A percentile compares a stretch with the other conserved stretches of the same genome.
Conservation (phyloP, 2,113 vertebrate species). For the Hemiscyllium ocellatum region DNA sequence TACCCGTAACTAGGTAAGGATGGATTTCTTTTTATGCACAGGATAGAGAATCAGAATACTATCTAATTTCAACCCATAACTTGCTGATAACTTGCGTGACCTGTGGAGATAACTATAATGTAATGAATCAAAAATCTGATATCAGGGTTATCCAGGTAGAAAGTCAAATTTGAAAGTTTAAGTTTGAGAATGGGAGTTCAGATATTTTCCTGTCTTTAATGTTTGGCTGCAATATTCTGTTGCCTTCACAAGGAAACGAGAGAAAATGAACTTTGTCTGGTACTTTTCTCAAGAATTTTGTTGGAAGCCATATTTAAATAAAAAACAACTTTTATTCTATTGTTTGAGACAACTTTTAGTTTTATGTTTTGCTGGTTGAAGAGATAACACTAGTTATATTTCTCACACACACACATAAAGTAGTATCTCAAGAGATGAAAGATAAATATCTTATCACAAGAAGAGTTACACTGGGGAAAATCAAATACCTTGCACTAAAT, state of each 20-base stretch:
- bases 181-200: background rate
- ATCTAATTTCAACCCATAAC: background rate
- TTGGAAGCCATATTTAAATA: background rate
- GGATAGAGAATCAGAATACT: background rate
- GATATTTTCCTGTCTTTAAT: too few species aligned
- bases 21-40: background rate
- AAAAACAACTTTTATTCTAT: background rate
- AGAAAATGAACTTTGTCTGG: background rate
- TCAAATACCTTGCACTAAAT: conserved; percentile 7
- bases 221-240: background rate
- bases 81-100: background rate
- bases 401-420: background rate
- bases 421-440: conserved; percentile 10
- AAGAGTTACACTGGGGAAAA: conserved; percentile 8
- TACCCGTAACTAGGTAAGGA: background rate
- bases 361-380: background rate
- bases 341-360: background rate
- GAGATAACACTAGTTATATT: background rate
- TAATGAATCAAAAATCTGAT: background rate
- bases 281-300: background rate
- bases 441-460: conserved; percentile 31
- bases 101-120: background rate
- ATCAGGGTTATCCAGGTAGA: background rate
- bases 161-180: background rate
- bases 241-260: too few species aligned